A percentile compares a stretch with the other conserved stretches of the same genome.
Evolutionary conservation across 2,113 vertebrate genomes (phyloP).

Genomic region (Otocyon megalotis): DNA sequence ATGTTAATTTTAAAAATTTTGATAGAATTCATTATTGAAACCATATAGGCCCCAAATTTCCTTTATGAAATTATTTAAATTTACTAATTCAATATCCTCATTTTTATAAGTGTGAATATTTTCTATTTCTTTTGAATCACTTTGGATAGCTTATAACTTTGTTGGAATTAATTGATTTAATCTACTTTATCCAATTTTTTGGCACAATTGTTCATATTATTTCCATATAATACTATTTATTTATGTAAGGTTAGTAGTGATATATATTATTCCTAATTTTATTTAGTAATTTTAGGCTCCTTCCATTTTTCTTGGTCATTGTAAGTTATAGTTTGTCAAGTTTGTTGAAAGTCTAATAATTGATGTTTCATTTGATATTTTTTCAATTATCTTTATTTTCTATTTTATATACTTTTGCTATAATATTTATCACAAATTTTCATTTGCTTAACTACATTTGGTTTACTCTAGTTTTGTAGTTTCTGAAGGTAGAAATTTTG

Average conservation of each 20-base stretch:
- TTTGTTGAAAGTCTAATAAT: not conserved
- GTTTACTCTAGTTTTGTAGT: not conserved
- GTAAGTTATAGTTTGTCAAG: not conserved
- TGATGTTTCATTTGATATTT: not conserved
- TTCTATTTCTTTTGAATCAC: not conserved
- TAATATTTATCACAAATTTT: not conserved
- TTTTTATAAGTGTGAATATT: not conserved
- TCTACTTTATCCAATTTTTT: not conserved
- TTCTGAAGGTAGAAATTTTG: not conserved
- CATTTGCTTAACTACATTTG: not conserved
- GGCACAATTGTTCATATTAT: not conserved
- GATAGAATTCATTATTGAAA: not conserved
- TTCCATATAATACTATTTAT: not conserved
- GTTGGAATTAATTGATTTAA: not conserved
- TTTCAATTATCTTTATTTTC: not conserved
- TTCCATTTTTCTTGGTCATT: not conserved
- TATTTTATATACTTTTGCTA: not conserved
- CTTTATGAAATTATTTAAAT: not conserved
- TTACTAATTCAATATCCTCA: not conserved
- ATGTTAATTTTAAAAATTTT: not conserved
- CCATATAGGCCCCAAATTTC: not conserved
- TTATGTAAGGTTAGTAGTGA: not conserved
- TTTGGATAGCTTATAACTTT: not conserved
- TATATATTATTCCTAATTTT: not conserved
- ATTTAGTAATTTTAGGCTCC: not conserved